Evolutionary conservation across 2,797 vertebrate species (phyloP), one percentile per base, ranked within the genome.

Genomic region (Fundulus diaphanus): DNA sequence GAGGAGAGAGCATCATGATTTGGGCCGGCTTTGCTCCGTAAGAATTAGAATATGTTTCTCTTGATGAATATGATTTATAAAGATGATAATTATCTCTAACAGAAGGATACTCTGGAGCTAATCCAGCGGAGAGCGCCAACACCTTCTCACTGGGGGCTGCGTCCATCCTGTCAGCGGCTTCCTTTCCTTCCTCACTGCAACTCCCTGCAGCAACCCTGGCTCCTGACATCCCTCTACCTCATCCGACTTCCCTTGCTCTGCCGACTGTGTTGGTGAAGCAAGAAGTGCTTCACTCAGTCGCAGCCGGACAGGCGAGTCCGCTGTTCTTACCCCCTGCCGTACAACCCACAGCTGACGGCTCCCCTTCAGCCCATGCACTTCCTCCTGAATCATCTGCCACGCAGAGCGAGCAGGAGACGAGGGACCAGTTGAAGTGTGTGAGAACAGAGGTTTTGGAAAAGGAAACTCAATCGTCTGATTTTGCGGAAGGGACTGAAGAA

Each of bases 251-350:
- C 0, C 5, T 68, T 0, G 5, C 31, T 42, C 7, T 67, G 33
- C 20, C 82, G 12, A 52, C 20, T 42, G 16, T 57, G 9, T n/a
- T 29, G 29, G 1, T 84, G 12, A 88, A 87, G 29, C 54, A 78
- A 74, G 81, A 89, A 72, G 27, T 40, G 0, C 7, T 29, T 27
- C 56, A 52, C 24, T 5, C 2, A 3, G 1, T 29, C 20, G 1
- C 72, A 42, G 12, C 70, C 24, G 77, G 49, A 90, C 87, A 11
- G 93, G 77, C 57, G 95, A 92, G 76, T 82, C 90, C 5, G 27
- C 1, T 65, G 72, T 48, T 83, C 1, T 11, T 52, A 76, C 51
- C 46, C 1, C 12, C 44, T 24, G 44, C 78, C 65, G 46, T 27
- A 44, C 79, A 72, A 27, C 24, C 22, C 12, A 71, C 0, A 15